These are phyloP conservation scores for Ceratina australensis DNA, from an alignment of 1,140 invertebrate genomes.

Conservation along the genomic window DNA sequence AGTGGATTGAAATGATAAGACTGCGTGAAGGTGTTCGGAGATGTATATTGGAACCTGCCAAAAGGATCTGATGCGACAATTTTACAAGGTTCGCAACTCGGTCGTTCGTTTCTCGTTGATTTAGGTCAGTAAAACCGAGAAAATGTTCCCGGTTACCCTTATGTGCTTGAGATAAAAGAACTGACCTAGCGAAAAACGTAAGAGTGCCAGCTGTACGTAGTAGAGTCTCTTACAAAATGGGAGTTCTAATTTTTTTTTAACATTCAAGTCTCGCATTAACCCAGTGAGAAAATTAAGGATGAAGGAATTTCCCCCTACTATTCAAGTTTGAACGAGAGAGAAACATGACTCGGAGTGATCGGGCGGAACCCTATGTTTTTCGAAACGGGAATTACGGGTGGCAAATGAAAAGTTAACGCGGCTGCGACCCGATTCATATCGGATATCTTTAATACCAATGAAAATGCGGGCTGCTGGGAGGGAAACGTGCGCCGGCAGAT, in stretches of 20 bases:
- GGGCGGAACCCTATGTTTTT: too few relatives aligned
- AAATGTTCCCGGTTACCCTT: slow-evolving; percentile 18
- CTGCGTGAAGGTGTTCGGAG: background rate
- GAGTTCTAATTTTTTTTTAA: background rate
- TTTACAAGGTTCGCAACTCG: slow-evolving; percentile 17
- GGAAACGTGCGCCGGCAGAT: slow-evolving; percentile 13
- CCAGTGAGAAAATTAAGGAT: background rate
- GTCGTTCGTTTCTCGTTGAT: slow-evolving; percentile 21
- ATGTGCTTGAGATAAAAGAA: slow-evolving; percentile 19
- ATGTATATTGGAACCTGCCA: slow-evolving; percentile 20
- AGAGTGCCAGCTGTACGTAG: slow-evolving; percentile 1
- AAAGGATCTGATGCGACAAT: slow-evolving; percentile 18
- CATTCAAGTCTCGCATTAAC: background rate
- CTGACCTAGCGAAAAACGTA: slow-evolving; percentile 14
- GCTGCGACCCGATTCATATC: background rate
- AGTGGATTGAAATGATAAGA: background rate
- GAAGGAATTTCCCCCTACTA: background rate
- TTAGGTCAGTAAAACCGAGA: slow-evolving; percentile 30
- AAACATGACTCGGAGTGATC: background rate
- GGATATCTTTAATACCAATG: background rate
- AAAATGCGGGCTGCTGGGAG: background rate
- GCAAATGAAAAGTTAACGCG: background rate
- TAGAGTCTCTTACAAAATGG: background rate
- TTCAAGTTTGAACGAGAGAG: too few relatives aligned
- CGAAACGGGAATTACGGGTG: background rate